Evolutionary conservation across 64 coral and sea anemone genomes (phyloP).

Genomic region (Astreopora myriophthalma): DNA sequence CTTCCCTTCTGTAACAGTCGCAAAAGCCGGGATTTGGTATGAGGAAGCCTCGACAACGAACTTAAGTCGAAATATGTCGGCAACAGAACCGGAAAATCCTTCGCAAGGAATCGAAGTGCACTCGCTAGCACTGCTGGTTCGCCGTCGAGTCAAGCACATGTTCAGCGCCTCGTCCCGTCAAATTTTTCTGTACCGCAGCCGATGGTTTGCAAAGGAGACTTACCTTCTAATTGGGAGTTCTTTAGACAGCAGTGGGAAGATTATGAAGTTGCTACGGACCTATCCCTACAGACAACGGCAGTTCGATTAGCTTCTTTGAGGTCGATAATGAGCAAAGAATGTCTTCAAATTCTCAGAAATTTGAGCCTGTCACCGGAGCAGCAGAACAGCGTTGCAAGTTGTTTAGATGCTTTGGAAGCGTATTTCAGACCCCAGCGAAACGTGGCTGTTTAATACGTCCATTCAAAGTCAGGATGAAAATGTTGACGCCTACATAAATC

Average conservation of each 20-base stretch:
- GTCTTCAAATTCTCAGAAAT: slow-evolving; percentile 7
- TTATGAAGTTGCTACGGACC: not conserved
- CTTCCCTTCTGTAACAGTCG: too few species aligned
- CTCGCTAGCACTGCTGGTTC: too few species aligned
- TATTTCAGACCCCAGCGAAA: slow-evolving; percentile 19
- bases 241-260: slow-evolving; percentile 25
- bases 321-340: slow-evolving; percentile 20
- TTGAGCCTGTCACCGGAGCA: not conserved
- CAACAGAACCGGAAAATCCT: too few species aligned
- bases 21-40: too few species aligned
- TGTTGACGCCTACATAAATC: slow-evolving; percentile 48
- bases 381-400: not conserved
- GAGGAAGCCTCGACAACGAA: too few species aligned
- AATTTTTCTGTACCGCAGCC: slow-evolving; percentile 10
- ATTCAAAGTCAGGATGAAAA: slow-evolving; percentile 1
- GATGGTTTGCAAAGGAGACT: slow-evolving; percentile 1
- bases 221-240: slow-evolving; percentile 25
- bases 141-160: too few species aligned
- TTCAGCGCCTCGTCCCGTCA: too few species aligned
- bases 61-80: too few species aligned
- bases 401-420: not conserved
- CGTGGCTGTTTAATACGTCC: slow-evolving; percentile 53
- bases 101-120: too few species aligned
- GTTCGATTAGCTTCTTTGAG: not conserved
- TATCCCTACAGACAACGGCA: not conserved